phyloP scores from a whole-genome alignment of 2,888 invertebrate genomes.

The Monoplex corrugatus region DNA sequence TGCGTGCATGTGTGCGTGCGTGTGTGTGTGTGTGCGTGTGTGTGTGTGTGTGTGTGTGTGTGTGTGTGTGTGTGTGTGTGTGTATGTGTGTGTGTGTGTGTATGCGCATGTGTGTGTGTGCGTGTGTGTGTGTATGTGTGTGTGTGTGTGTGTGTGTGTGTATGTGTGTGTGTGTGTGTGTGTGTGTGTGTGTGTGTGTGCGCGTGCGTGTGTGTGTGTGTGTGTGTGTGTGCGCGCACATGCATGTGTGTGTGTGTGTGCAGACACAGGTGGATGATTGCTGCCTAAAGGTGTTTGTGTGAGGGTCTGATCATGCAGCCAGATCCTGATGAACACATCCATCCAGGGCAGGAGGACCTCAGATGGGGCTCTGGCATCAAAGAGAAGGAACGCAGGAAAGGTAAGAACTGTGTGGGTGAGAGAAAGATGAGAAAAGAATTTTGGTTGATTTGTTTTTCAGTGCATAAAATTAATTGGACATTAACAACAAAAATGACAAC shows the following conservation, averaged over 20 bases:
- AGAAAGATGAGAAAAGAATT: too few species aligned
- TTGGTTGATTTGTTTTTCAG: too few species aligned
- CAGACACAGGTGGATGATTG: background rate
- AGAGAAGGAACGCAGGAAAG: slow-evolving; percentile 62
- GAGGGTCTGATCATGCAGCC: slow-evolving; percentile 61
- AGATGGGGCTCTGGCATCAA: slow-evolving; percentile 61
- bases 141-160: slow-evolving; percentile 18
- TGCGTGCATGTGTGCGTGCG: too few species aligned
- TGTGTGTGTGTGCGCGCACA: background rate
- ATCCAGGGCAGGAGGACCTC: slow-evolving; percentile 70
- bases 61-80: background rate
- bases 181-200: background rate
- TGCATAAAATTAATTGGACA: too few species aligned
- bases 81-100: background rate
- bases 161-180: slow-evolving; percentile 16
- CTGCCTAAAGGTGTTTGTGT: background rate
- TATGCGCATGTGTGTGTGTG: background rate
- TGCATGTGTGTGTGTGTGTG: background rate
- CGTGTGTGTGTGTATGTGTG: background rate
- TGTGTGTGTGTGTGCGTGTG: too few species aligned
- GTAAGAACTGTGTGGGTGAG: too few species aligned
- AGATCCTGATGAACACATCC: slow-evolving; percentile 71
- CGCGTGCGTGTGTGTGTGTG: background rate
- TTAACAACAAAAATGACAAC: too few species aligned
- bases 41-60: background rate